Evolutionary conservation across 1,140 invertebrate species (phyloP).

Genomic region (Halyomorpha halys): DNA sequence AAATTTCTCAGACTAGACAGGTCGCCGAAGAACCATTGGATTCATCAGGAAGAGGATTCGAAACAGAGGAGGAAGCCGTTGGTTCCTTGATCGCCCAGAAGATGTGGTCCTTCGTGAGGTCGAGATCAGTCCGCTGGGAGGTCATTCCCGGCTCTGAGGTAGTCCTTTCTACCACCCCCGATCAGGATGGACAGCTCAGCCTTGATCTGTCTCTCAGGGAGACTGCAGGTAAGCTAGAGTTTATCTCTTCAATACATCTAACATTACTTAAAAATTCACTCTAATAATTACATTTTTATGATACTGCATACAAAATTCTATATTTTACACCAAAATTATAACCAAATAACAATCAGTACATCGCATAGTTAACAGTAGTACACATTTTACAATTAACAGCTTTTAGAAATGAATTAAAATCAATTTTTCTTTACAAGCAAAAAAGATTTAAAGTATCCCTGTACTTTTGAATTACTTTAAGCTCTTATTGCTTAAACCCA

Average conservation of each 20-base stretch:
- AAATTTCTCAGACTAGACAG: constrained; percentile 49
- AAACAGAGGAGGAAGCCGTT: constrained; percentile 53
- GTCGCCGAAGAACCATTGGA: constrained; percentile 21
- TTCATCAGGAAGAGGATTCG: constrained; percentile 34
- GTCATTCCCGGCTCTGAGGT: constrained; percentile 64
- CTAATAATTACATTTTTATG: too few relatives aligned
- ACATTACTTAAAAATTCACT: too few relatives aligned
- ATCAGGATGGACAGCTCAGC: constrained; percentile 57
- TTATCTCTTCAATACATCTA: background rate
- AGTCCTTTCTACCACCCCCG: constrained; percentile 54
- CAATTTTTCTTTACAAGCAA: too few relatives aligned
- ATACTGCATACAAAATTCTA: too few relatives aligned
- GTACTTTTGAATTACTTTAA: too few relatives aligned
- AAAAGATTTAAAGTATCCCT: too few relatives aligned
- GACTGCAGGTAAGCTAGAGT: constrained; percentile 16
- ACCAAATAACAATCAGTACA: too few relatives aligned
- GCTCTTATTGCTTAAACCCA: too few relatives aligned
- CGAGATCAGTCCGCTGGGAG: constrained; percentile 54
- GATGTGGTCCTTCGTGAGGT: constrained; percentile 58
- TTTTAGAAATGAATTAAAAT: too few relatives aligned
- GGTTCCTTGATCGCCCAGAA: constrained; percentile 59
- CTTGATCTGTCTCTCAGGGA: constrained; percentile 52
- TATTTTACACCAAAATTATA: too few relatives aligned
- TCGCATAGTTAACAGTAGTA: too few relatives aligned
- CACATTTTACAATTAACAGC: too few relatives aligned